Percentiles rank a stretch among this genome's conserved stretches.
Conservation (phyloP, 1,140 invertebrate genomes). For the Ips nitidus region DNA sequence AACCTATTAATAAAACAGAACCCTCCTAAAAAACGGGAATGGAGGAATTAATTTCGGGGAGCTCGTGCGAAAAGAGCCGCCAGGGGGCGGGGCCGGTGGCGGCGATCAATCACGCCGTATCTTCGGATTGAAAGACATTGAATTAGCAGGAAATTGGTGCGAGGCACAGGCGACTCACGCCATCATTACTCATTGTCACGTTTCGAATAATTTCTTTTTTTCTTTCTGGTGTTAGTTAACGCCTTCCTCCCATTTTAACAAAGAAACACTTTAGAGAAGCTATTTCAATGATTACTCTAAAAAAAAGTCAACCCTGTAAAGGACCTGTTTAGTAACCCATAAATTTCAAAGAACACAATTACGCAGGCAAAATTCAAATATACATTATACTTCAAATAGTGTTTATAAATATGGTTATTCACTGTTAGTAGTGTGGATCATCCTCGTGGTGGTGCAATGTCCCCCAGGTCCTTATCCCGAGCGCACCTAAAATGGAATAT, state of each 20-base stretch:
- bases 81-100: conserved; percentile 36
- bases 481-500: conserved; percentile 17
- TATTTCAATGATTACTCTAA: no score
- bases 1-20: no score
- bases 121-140: conserved; percentile 52
- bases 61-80: conserved; percentile 28
- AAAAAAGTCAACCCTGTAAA: no score
- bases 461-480: not conserved
- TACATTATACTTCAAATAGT: no score
- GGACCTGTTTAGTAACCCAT: no score
- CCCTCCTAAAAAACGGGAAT: not conserved
- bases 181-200: conserved; percentile 49
- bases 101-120: conserved; percentile 50
- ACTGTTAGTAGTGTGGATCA: no score
- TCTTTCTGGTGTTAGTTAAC: not conserved
- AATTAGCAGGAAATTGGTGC: conserved; percentile 52
- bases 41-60: conserved; percentile 21
- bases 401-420: no score
- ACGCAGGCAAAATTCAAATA: no score
- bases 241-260: not conserved
- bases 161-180: conserved; percentile 40
- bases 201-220: conserved; percentile 20
- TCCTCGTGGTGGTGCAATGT: no score
- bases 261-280: no score
- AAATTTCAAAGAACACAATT: no score